Base-by-base conservation (phyloP, 2,888 invertebrate genomes). In the Pyralis farinalis region DNA sequence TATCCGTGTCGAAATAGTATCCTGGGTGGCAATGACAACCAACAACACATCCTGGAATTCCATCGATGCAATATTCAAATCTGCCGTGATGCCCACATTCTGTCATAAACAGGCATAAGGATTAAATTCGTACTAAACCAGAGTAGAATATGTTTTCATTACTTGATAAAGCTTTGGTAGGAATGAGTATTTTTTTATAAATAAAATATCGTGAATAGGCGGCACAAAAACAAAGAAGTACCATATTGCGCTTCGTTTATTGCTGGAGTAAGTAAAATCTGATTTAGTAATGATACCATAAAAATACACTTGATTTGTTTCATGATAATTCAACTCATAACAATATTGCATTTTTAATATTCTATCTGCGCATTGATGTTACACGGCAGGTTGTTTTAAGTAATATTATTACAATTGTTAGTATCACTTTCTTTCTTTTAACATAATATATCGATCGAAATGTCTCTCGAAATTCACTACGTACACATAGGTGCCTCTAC, bases 1-100 rank as follows among this genome's bases (percentile, higher is more conserved):
- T 64, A 28, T 81, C 80, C 0, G 85, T 84, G 35, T 87, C 87
- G 42, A 87, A 87, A 50, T 82, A 87, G 49, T 76, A 86, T 39
- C 87, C 87, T 0, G 87, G 87, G 37, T 86, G 80, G 43, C 87
- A 87, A 49, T 87, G 83, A 47, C 87, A 87, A 16, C 87, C 87
- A 12, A 86, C 50, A n/a, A 87, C 70, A 53, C 87, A 87, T n/a
- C 78, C 85, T 1, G 81, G 76, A 35, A 74, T 60, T 25, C 67
- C 79, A 36, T 86, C 82, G 36, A 86, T 70, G 52, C 87, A 87
- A 47, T 87, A 87, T 57, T 87, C 85, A 44, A 87, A 87, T 47
- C 69, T 72, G 5, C 87, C 87, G 47, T 87, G 80, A 6, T 64
- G 54, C 2, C 87, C 87, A 55, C 87, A 87, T 60, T 87, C 87